Evolutionary conservation across 2,113 vertebrate genomes (phyloP).

Genomic region (Antechinus stuartii): DNA sequence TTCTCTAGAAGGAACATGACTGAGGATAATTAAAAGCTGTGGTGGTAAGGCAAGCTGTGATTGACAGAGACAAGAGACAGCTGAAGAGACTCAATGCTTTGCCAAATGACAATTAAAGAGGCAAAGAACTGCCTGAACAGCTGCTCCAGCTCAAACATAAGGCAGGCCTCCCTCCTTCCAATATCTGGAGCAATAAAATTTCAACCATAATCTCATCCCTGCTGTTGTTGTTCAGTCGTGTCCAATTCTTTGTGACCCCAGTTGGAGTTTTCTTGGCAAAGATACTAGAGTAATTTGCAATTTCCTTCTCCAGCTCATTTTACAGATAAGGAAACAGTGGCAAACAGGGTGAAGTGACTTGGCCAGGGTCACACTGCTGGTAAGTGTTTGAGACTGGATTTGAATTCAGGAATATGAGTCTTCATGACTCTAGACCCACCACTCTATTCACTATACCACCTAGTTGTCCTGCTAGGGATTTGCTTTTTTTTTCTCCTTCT

Average conservation of each 20-base stretch:
- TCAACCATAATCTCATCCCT: neutral
- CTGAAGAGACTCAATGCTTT: neutral
- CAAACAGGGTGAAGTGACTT: too few relatives aligned
- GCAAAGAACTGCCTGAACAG: neutral
- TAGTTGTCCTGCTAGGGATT: neutral
- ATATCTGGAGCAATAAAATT: neutral
- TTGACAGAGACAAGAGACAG: neutral
- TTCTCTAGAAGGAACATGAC: neutral
- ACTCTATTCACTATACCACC: too few relatives aligned
- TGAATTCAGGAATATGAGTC: too few relatives aligned
- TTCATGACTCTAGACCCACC: too few relatives aligned
- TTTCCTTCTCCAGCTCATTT: too few relatives aligned
- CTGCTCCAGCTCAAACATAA: neutral
- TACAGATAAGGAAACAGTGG: too few relatives aligned
- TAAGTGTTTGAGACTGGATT: too few relatives aligned
- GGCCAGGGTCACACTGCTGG: too few relatives aligned
- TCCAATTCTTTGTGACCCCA: too few relatives aligned
- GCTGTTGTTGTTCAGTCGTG: too few relatives aligned
- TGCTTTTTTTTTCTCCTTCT: neutral
- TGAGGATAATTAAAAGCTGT: neutral
- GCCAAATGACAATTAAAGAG: neutral
- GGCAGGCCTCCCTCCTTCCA: neutral
- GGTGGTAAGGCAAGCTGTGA: neutral
- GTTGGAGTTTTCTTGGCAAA: too few relatives aligned
- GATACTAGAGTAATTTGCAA: too few relatives aligned